phyloP scores from a whole-genome alignment of 2,113 vertebrate genomes.

The Stegastes partitus region DNA sequence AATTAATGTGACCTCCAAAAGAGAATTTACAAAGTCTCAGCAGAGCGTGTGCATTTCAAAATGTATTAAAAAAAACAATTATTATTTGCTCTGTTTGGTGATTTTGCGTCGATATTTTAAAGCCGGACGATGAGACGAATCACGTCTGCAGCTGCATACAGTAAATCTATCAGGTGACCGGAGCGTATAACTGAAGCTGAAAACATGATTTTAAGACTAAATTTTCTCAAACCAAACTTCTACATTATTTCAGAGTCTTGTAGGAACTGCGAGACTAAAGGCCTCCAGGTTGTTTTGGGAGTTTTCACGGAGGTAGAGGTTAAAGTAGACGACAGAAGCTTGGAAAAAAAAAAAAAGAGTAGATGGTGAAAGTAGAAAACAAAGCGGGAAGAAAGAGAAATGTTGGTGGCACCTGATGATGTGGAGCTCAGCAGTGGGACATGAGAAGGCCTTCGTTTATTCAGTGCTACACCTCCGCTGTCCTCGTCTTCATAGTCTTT shows the following conservation, averaged over 20 bases:
- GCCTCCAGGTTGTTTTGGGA: background rate
- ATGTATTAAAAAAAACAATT: too few relatives aligned
- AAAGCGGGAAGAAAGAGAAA: background rate
- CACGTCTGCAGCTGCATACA: too few relatives aligned
- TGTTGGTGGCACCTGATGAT: background rate
- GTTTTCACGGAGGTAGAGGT: background rate
- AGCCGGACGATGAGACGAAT: too few relatives aligned
- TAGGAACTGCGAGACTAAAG: background rate
- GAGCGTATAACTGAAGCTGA: too few relatives aligned
- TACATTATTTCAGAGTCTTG: background rate
- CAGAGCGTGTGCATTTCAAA: too few relatives aligned
- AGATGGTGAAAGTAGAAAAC: background rate
- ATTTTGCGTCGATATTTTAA: too few relatives aligned
- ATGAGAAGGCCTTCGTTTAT: slow-evolving; percentile 35
- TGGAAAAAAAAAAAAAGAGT: too few relatives aligned
- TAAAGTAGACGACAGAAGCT: background rate
- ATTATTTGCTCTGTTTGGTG: too few relatives aligned
- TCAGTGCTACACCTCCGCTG: slow-evolving; percentile 42
- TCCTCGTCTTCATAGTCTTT: background rate
- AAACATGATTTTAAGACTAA: too few relatives aligned
- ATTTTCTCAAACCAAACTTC: background rate
- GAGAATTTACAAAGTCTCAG: too few relatives aligned
- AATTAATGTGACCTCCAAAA: too few relatives aligned
- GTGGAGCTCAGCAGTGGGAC: slow-evolving; percentile 27
- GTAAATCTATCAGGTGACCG: too few relatives aligned